Conservation (phyloP, 2,888 invertebrate species). For the Dendrolimus houi region DNA sequence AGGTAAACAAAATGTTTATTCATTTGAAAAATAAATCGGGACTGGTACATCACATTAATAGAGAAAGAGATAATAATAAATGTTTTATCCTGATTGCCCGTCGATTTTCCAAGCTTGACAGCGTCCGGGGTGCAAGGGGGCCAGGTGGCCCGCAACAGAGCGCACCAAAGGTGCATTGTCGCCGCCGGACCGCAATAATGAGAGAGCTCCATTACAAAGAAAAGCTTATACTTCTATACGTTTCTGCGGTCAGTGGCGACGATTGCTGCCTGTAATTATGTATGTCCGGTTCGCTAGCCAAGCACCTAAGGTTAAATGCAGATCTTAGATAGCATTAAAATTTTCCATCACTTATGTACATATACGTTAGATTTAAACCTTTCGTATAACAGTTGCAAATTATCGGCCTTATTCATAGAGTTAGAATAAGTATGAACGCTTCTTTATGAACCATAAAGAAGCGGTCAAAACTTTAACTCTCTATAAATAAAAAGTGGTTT, state of each 20-base stretch:
- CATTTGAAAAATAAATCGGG: too few species aligned
- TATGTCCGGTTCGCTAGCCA: slow-evolving; percentile 41
- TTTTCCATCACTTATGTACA: background rate
- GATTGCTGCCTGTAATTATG: slow-evolving; percentile 67
- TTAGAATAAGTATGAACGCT: too few species aligned
- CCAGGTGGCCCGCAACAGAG: slow-evolving; percentile 12
- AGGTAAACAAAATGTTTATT: too few species aligned
- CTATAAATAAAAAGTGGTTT: too few species aligned
- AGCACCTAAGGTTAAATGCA: slow-evolving; percentile 30
- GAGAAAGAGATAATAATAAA: slow-evolving; percentile 10
- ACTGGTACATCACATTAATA: too few species aligned
- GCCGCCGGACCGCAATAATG: slow-evolving; percentile 50
- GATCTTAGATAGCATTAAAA: slow-evolving; percentile 14
- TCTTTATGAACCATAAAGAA: too few species aligned
- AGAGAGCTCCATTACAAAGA: slow-evolving; percentile 55
- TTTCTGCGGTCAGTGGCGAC: slow-evolving; percentile 36
- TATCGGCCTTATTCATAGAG: too few species aligned
- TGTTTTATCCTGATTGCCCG: slow-evolving; percentile 27
- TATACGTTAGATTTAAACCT: too few species aligned
- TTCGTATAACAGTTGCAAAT: too few species aligned
- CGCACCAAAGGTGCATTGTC: slow-evolving; percentile 32
- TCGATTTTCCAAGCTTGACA: slow-evolving; percentile 30
- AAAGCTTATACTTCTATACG: slow-evolving; percentile 51
- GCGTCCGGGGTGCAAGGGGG: slow-evolving; percentile 8
- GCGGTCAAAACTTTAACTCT: too few species aligned